These are phyloP conservation scores for Myoxocephalus aenaeus DNA, from an alignment of 2,797 vertebrate genomes.

Conservation along the genomic window DNA sequence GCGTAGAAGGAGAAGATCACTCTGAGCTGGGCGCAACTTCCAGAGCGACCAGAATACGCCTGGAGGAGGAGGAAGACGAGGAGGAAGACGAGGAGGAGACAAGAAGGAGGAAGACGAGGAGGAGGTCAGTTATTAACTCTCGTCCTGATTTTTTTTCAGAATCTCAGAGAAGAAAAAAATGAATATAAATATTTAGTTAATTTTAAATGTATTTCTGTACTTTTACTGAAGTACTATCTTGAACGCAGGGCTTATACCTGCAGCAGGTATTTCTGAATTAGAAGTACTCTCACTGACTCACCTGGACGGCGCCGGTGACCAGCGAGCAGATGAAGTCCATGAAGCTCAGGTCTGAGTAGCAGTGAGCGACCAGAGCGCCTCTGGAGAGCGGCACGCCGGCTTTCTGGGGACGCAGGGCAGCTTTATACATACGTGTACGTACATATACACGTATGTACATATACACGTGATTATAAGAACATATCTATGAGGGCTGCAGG, in stretches of 20 bases:
- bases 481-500: too few relatives aligned
- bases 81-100: too few relatives aligned
- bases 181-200: not conserved
- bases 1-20: slow-evolving; percentile 95
- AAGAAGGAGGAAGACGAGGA: not conserved
- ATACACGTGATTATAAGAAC: too few relatives aligned
- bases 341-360: slow-evolving; percentile 93
- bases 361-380: slow-evolving; percentile 92
- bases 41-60: slow-evolving; percentile 84
- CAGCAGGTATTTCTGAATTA: not conserved
- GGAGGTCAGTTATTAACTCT: not conserved
- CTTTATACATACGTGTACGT: too few relatives aligned
- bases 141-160: not conserved
- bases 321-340: slow-evolving; percentile 96
- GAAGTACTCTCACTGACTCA: slow-evolving; percentile 44
- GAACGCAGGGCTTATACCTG: not conserved
- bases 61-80: slow-evolving; percentile 51
- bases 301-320: slow-evolving; percentile 91
- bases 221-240: not conserved
- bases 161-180: not conserved
- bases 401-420: slow-evolving; percentile 81
- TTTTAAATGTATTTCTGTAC: not conserved
- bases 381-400: slow-evolving; percentile 92
- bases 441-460: too few relatives aligned
- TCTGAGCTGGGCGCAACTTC: slow-evolving; percentile 86